Percentiles rank a stretch among this genome's conserved stretches.
Conservation (phyloP, 1,140 invertebrate genomes). For the Sitobion miscanthi region DNA sequence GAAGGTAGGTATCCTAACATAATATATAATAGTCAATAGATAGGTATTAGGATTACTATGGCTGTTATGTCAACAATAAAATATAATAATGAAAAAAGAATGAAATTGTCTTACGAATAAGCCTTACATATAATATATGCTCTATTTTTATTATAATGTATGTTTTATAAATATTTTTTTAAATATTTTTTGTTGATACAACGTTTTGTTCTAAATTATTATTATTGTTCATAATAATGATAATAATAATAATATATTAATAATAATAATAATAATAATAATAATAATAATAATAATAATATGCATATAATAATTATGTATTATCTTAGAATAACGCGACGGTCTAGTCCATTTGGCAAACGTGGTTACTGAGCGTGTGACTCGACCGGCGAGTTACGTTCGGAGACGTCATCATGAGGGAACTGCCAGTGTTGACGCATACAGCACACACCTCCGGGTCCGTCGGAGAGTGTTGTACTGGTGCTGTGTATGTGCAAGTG, state of each 20-base stretch:
- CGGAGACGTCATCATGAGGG: constrained; percentile 56
- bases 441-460: constrained; percentile 56
- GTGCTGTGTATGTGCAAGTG: constrained; percentile 12
- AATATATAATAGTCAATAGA: not conserved
- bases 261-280: constrained; percentile 21
- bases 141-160: constrained; percentile 41
- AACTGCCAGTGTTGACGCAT: constrained; percentile 57
- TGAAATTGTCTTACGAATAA: constrained; percentile 38
- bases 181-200: constrained; percentile 43
- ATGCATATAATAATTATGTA: not conserved
- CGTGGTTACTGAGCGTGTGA: constrained; percentile 55
- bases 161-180: constrained; percentile 44
- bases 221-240: not conserved
- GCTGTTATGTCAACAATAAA: not conserved
- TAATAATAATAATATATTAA: not conserved
- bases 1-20: not conserved
- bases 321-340: not conserved
- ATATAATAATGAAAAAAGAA: constrained; percentile 2
- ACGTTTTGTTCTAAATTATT: constrained; percentile 36
- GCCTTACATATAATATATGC: constrained; percentile 37
- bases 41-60: not conserved
- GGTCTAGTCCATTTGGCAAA: constrained; percentile 54
- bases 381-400: constrained; percentile 55
- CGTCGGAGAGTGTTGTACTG: constrained; percentile 56
- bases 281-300: constrained; percentile 16